Percentiles rank a stretch among this genome's conserved stretches.
Conservation (phyloP, 2,888 invertebrate species). For the Mermis nigrescens region DNA sequence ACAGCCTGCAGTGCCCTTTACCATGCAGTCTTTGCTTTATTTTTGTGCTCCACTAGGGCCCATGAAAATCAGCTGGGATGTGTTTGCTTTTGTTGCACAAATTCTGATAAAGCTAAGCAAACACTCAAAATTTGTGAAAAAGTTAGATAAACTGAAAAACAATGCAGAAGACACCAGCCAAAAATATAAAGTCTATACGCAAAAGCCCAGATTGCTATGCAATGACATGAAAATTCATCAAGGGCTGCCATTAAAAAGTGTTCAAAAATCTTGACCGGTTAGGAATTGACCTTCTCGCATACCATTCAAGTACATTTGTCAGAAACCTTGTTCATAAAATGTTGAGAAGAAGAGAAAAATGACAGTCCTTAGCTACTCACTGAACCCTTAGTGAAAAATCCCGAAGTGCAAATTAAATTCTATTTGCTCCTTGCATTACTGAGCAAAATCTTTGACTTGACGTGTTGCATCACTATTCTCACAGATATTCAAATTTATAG, state of each 20-base stretch:
- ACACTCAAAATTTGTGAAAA: no score
- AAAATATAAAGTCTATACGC: no score
- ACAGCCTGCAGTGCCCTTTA: no score
- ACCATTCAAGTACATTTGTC: background rate
- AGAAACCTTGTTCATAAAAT: background rate
- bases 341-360: background rate
- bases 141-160: no score
- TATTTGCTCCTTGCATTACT: background rate
- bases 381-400: background rate
- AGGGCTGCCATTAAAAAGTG: background rate
- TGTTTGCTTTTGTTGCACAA: no score
- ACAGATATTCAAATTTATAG: background rate
- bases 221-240: no score
- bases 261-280: background rate
- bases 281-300: background rate
- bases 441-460: background rate
- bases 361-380: background rate
- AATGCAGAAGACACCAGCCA: no score
- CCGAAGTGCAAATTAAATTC: background rate
- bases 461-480: background rate
- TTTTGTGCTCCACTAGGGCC: no score
- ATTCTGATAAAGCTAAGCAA: no score
- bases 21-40: no score
- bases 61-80: no score
- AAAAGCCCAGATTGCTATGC: no score